Evolutionary conservation across 2,888 invertebrate genomes (phyloP).

Genomic region (Amiota mariae): DNA sequence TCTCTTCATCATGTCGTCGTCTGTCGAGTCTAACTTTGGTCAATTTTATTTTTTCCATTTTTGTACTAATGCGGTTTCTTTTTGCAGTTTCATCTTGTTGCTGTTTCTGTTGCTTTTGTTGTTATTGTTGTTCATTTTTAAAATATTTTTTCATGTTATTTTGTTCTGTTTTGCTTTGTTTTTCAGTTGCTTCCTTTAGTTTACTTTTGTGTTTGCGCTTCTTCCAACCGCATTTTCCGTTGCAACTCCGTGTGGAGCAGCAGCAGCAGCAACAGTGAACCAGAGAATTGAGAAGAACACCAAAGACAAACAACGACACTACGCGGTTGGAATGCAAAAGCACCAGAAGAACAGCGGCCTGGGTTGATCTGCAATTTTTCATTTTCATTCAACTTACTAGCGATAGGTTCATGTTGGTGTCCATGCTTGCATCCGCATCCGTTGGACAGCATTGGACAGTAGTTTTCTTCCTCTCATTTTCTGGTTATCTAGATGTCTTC

Average conservation of each 20-base stretch:
- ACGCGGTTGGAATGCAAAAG: slow-evolving; percentile 61
- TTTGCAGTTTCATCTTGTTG: slow-evolving; percentile 50
- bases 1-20: slow-evolving; percentile 33
- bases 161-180: slow-evolving; percentile 55
- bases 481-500: slow-evolving; percentile 52
- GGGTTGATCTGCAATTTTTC: slow-evolving; percentile 57
- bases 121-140: slow-evolving; percentile 1
- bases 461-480: not conserved
- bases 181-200: slow-evolving; percentile 39
- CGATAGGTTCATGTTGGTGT: slow-evolving; percentile 37
- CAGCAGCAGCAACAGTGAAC: slow-evolving; percentile 6
- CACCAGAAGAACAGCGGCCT: slow-evolving; percentile 51
- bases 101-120: not conserved
- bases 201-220: slow-evolving; percentile 41
- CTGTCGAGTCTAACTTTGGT: slow-evolving; percentile 24
- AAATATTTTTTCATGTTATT: slow-evolving; percentile 5
- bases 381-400: slow-evolving; percentile 42
- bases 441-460: not conserved
- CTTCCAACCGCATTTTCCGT: slow-evolving; percentile 41
- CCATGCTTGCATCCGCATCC: slow-evolving; percentile 35
- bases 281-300: not conserved
- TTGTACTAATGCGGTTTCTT: slow-evolving; percentile 63
- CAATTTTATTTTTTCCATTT: not conserved
- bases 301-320: slow-evolving; percentile 59
- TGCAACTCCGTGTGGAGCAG: slow-evolving; percentile 37